A percentile compares a stretch with the other conserved stretches of the same genome.
phyloP scores from a whole-genome alignment of 2,113 vertebrate genomes.

The Petrocephalus microphthalmus region DNA sequence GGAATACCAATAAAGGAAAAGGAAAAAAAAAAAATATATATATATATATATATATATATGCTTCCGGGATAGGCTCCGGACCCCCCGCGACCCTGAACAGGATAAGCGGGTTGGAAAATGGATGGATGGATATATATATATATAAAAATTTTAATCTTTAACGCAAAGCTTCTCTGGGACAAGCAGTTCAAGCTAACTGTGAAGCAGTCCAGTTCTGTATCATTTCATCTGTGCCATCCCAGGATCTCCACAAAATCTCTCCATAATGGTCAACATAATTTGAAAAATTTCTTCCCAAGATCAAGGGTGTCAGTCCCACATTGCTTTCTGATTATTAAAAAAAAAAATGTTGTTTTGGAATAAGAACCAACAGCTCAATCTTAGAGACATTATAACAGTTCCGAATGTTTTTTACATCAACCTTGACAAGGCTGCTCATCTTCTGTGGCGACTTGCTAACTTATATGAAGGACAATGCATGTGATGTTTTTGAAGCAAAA shows the following conservation, averaged over 20 bases:
- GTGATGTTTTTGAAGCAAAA: not conserved
- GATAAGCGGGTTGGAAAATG: too few species aligned
- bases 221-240: not conserved
- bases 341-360: not conserved
- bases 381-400: not conserved
- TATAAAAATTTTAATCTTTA: not conserved
- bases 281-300: not conserved
- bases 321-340: not conserved
- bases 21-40: not conserved
- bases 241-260: not conserved
- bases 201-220: not conserved
- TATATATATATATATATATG: too few species aligned
- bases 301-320: not conserved
- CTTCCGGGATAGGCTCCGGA: too few species aligned
- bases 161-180: not conserved
- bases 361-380: not conserved
- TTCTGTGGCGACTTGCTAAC: not conserved
- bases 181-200: not conserved
- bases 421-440: not conserved
- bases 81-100: too few species aligned
- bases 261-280: not conserved
- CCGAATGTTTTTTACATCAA: not conserved
- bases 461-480: constrained; percentile 10
- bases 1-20: not conserved
- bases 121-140: too few species aligned